phyloP scores from a whole-genome alignment of 92 coral and sea anemone species.

The Heliopora coerulea region DNA sequence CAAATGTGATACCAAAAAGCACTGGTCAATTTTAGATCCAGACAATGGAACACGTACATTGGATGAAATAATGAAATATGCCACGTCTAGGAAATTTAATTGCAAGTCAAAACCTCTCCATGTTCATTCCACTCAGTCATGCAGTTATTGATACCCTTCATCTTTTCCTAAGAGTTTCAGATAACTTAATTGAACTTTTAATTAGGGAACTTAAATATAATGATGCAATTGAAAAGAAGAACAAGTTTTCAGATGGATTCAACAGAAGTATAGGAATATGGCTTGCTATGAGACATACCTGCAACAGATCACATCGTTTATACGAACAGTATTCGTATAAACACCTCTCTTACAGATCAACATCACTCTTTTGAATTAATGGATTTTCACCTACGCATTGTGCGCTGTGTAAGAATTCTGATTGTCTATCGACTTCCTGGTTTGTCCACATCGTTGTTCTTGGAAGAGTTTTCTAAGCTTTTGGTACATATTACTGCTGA shows the following conservation, averaged over 20 bases:
- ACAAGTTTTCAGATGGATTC: conserved; percentile 18
- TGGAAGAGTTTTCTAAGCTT: too few relatives aligned
- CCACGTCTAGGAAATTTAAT: conserved; percentile 35
- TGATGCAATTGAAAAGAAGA: conserved; percentile 42
- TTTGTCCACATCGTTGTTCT: too few relatives aligned
- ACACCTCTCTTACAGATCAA: too few relatives aligned
- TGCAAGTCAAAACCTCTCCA: conserved; percentile 45
- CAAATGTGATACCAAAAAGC: conserved; percentile 16
- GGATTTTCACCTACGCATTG: too few relatives aligned
- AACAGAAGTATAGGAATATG: too few relatives aligned
- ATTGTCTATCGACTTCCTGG: too few relatives aligned
- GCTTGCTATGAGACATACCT: too few relatives aligned
- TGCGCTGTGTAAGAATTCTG: too few relatives aligned
- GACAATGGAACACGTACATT: conserved; percentile 40
- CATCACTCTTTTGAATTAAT: too few relatives aligned
- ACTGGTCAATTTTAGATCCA: conserved; percentile 45
- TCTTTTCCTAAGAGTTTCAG: background rate
- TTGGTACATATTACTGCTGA: too few relatives aligned
- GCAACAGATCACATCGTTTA: too few relatives aligned
- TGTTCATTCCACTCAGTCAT: conserved; percentile 45
- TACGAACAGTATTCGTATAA: too few relatives aligned
- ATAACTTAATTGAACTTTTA: conserved; percentile 47
- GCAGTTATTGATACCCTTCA: conserved; percentile 55
- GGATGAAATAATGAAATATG: conserved; percentile 31
- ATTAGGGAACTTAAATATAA: conserved; percentile 50